A percentile compares a stretch with the other conserved stretches of the same genome.
Evolutionary conservation across 2,797 vertebrate genomes (phyloP).

Genomic region (Scolopax rusticola): DNA sequence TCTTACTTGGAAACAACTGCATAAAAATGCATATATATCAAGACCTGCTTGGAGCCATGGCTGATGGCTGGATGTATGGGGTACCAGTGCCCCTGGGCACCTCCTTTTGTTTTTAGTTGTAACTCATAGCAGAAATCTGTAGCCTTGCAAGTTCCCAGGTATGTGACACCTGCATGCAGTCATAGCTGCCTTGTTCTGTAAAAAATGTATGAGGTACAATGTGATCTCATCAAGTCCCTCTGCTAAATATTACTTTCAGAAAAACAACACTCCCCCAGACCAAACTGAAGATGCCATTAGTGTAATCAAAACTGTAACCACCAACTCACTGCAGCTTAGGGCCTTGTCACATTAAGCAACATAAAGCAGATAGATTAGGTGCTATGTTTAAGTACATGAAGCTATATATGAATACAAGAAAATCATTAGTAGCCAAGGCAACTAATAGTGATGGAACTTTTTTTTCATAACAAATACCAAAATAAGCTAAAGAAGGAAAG

Average conservation of each 20-base stretch:
- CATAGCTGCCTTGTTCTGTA: neutral
- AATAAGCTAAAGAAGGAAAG: neutral
- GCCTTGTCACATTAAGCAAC: neutral
- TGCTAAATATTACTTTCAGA: neutral
- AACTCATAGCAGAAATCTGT: neutral
- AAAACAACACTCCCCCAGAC: neutral
- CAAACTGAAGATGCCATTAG: neutral
- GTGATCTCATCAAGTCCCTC: neutral
- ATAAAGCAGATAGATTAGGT: conserved; percentile 33
- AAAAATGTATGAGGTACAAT: neutral
- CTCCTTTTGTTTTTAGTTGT: neutral
- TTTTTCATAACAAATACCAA: conserved; percentile 29
- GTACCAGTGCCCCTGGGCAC: neutral
- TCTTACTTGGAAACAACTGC: neutral
- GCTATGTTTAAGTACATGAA: conserved; percentile 28
- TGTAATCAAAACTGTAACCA: neutral
- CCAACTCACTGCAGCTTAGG: neutral
- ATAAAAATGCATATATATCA: accelerated
- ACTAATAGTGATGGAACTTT: conserved; percentile 46
- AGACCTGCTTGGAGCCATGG: neutral
- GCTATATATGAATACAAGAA: neutral
- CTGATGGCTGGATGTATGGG: neutral
- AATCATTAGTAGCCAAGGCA: conserved; percentile 61
- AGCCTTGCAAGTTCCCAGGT: neutral
- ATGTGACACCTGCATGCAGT: neutral